Evolutionary conservation across 2,797 vertebrate species (phyloP), one percentile per base, ranked within the genome.

Genomic region (Alca torda): DNA sequence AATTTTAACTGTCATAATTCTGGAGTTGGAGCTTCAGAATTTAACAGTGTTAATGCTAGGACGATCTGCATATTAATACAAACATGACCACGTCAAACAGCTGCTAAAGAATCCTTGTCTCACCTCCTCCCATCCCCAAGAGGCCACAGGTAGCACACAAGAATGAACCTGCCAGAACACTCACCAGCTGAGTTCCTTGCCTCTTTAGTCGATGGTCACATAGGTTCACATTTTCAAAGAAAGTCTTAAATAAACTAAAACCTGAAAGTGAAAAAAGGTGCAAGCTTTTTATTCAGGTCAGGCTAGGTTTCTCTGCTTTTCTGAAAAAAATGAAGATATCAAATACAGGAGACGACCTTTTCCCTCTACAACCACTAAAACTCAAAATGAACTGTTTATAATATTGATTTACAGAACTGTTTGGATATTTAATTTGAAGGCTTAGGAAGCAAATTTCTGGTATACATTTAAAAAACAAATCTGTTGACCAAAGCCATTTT

Each of bases 211-310:
- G 99, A 98, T 99, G 99, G 97, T 99, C 99, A 97, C 99, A 99
- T 51, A 99, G 98, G 97, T 99, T 99, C 88, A 99, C 99, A 76
- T 99, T 99, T 98, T 99, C 99, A 98, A 99, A 99, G 97, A 99
- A 99, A 24, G 99, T 99, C 97, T 99, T 99, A 97, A 99, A 99
- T 91, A 99, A 98, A 97, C 99, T 99, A 98, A 99, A 99, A 91
- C 99, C 99, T 99, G 97, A 72, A 96, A 97, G 63, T 77, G 24
- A 69, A 92, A 95, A 83, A 86, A 69, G 6, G 31, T 43, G 33
- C 10, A 88, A 70, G 5, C 3, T 74, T 90, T 90, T 87, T 77
- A 89, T 69, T 77, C 7, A 45, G 30, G 10, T 74, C 68, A 74
- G 43, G 46, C 1, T 63, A 78, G 35, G n/a, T 45, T 88, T 69